Percentiles rank a stretch among this genome's conserved stretches.
Evolutionary conservation across 1,140 invertebrate genomes (phyloP).

Genomic region (Drosophila bipectinata): DNA sequence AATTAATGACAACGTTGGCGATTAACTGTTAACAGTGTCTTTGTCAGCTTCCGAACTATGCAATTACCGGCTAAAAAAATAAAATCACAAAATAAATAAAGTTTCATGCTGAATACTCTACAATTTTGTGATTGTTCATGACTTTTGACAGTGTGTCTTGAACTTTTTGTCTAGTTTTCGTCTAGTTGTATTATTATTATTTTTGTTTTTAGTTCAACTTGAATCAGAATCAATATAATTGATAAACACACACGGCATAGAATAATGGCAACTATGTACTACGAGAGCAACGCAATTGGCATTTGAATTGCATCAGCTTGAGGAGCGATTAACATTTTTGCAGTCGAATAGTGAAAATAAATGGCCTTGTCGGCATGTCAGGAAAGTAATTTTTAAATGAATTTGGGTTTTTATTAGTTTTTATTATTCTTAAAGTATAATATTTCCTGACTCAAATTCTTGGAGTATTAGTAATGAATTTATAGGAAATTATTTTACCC

Average conservation of each 20-base stretch:
- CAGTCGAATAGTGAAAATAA: slow-evolving; percentile 40
- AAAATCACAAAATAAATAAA: slow-evolving; percentile 15
- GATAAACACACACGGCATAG: slow-evolving; percentile 13
- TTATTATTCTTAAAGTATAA: not conserved
- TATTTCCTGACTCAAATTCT: not conserved
- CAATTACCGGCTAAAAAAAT: slow-evolving; percentile 43
- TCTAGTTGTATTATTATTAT: slow-evolving; percentile 5
- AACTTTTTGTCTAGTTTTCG: slow-evolving; percentile 54
- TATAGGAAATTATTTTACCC: too few species aligned
- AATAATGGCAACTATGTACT: slow-evolving; percentile 20
- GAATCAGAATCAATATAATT: slow-evolving; percentile 39
- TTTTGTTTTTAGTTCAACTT: slow-evolving; percentile 9
- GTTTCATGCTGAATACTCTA: slow-evolving; percentile 18
- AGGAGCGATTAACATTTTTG: slow-evolving; percentile 45
- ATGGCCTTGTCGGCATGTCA: slow-evolving; percentile 13
- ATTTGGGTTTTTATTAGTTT: not conserved
- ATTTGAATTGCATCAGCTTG: slow-evolving; percentile 71
- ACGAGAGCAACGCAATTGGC: slow-evolving; percentile 53
- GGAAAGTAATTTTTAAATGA: slow-evolving; percentile 21
- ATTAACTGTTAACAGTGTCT: slow-evolving; percentile 57
- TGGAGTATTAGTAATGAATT: not conserved
- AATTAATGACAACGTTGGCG: slow-evolving; percentile 52
- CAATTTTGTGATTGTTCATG: slow-evolving; percentile 47
- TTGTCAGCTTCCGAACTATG: slow-evolving; percentile 66
- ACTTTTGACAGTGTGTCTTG: slow-evolving; percentile 41